These are phyloP conservation scores for Rhagonycha fulva DNA, from an alignment of 2,888 invertebrate species.

Conservation along the genomic window DNA sequence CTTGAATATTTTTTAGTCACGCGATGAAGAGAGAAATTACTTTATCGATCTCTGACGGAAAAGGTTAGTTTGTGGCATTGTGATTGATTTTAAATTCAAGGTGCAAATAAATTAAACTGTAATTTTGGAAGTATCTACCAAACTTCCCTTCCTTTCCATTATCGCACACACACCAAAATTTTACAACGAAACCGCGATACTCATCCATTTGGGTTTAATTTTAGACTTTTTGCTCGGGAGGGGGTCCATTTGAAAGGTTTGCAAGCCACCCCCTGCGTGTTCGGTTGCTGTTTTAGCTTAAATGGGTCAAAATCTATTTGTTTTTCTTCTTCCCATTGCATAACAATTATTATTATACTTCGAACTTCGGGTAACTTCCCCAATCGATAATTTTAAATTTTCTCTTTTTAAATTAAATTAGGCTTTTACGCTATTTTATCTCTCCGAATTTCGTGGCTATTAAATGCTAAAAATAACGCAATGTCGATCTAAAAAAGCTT, in stretches of 20 bases:
- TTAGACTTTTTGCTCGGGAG: not conserved
- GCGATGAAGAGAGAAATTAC: slow-evolving; percentile 1
- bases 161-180: not conserved
- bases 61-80: not conserved
- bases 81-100: not conserved
- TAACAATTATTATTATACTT: not conserved
- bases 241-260: not conserved
- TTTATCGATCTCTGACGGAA: not conserved
- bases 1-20: not conserved
- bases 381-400: not conserved
- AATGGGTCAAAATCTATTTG: not conserved
- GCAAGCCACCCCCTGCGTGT: not conserved
- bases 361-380: no score
- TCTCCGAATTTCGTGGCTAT: not conserved
- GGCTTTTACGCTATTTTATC: not conserved
- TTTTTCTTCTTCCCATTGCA: not conserved
- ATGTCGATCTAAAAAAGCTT: not conserved
- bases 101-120: not conserved
- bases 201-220: not conserved
- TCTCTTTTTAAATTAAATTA: not conserved
- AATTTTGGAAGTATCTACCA: not conserved
- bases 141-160: not conserved
- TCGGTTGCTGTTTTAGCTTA: not conserved
- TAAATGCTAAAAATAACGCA: not conserved
- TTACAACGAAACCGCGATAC: not conserved